Percentiles rank a stretch among this genome's conserved stretches.
These are phyloP conservation scores for Bubo scandiacus DNA, from an alignment of 2,113 vertebrate species.

Conservation along the genomic window DNA sequence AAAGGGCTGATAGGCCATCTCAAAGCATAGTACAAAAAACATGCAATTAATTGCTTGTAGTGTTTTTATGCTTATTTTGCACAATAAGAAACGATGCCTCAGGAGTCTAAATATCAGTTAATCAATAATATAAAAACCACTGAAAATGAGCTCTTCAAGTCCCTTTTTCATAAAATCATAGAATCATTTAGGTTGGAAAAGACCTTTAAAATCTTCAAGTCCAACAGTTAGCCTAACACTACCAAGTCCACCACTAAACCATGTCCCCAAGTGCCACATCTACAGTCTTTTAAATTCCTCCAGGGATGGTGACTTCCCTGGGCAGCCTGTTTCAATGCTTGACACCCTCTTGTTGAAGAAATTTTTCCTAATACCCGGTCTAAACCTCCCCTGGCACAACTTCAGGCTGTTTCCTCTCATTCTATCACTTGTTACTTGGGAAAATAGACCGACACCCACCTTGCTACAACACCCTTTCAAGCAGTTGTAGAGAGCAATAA, in stretches of 20 bases:
- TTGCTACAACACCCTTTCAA: background rate
- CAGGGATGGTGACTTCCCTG: background rate
- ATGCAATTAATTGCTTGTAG: conserved; percentile 78
- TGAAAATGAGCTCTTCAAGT: conserved; percentile 57
- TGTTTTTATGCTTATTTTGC: conserved; percentile 79
- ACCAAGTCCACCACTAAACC: background rate
- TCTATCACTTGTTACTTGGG: background rate
- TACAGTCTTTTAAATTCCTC: rapidly evolving
- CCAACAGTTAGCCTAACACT: background rate
- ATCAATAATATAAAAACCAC: conserved; percentile 73
- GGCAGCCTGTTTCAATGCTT: background rate
- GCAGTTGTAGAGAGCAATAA: background rate
- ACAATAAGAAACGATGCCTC: conserved; percentile 67
- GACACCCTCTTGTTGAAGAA: background rate
- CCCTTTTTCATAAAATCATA: conserved; percentile 5
- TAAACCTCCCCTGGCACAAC: background rate
- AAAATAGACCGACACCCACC: background rate
- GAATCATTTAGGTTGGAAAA: background rate
- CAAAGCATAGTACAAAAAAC: conserved; percentile 56
- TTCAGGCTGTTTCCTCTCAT: background rate
- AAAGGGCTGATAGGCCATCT: conserved; percentile 72
- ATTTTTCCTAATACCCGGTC: background rate
- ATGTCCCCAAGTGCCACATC: no score
- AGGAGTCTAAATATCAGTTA: conserved; percentile 69
- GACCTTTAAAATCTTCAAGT: background rate